These are phyloP conservation scores for Petrocephalus zakoni DNA, from an alignment of 2,113 vertebrate species.

Conservation along the genomic window DNA sequence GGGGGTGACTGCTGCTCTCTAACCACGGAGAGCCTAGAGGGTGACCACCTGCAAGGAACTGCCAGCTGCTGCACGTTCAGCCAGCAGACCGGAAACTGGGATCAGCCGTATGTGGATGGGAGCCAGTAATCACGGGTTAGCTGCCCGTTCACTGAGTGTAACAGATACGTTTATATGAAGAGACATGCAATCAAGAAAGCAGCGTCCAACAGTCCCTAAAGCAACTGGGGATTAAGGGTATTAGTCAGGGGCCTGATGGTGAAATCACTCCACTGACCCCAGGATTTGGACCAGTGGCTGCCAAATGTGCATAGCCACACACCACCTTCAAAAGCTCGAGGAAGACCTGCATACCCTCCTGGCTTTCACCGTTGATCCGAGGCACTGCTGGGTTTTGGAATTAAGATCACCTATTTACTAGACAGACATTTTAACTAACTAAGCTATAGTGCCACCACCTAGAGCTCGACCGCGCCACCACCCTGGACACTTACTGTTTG, in stretches of 20 bases:
- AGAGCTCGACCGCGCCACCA: too few species aligned
- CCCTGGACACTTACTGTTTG: background rate
- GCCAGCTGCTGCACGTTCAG: background rate
- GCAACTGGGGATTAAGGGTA: background rate
- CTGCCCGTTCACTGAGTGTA: background rate
- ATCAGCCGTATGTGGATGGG: background rate
- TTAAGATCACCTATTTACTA: background rate
- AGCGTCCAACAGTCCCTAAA: background rate
- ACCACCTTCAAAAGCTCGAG: background rate
- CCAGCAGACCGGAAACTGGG: background rate
- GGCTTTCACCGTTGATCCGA: background rate
- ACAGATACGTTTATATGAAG: background rate
- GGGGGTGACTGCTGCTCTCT: background rate
- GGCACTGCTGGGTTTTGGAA: background rate
- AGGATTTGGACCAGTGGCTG: background rate
- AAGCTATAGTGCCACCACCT: background rate
- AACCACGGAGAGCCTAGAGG: background rate
- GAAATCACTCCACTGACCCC: background rate
- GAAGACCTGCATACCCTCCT: background rate
- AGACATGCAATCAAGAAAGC: background rate
- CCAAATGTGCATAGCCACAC: background rate
- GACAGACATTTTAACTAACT: background rate
- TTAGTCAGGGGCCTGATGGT: background rate
- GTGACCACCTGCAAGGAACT: background rate
- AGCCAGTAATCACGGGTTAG: background rate